Evolutionary conservation across 2,113 vertebrate genomes (phyloP).

Genomic region (Pomatostomus ruficeps): DNA sequence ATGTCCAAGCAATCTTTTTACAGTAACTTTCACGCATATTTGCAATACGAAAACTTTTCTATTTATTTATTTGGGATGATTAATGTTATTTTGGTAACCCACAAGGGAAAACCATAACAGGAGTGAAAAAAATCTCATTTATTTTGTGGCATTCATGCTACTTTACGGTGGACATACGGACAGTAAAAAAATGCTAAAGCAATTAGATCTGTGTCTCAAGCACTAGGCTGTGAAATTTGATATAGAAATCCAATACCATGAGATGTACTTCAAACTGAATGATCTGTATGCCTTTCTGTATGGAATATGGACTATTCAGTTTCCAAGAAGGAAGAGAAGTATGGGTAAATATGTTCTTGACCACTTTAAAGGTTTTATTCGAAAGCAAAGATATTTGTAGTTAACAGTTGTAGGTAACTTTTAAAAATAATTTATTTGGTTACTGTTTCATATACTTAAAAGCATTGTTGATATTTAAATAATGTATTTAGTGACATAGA

Average conservation of each 20-base stretch:
- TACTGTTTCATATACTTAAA: not conserved
- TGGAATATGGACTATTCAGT: not conserved
- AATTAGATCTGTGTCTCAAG: not conserved
- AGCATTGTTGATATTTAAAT: not conserved
- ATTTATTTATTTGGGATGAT: not conserved
- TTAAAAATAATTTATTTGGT: not conserved
- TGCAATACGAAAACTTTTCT: not conserved
- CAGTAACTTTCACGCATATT: not conserved
- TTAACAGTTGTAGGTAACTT: not conserved
- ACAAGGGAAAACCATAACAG: not conserved
- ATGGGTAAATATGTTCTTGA: not conserved
- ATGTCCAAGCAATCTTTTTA: not conserved
- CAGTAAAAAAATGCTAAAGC: not conserved
- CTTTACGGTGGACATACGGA: not conserved
- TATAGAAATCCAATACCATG: not conserved
- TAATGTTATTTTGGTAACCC: not conserved
- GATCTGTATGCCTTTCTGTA: not conserved
- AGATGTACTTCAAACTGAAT: not conserved
- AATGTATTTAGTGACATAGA: not conserved
- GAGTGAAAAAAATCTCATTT: not conserved
- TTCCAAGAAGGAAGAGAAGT: not conserved
- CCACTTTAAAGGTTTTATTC: not conserved
- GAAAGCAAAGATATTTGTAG: not conserved
- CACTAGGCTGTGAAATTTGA: not conserved
- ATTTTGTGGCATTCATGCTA: not conserved